Base-by-base conservation (phyloP, 2,797 vertebrate genomes). In the Galaxias olidus region DNA sequence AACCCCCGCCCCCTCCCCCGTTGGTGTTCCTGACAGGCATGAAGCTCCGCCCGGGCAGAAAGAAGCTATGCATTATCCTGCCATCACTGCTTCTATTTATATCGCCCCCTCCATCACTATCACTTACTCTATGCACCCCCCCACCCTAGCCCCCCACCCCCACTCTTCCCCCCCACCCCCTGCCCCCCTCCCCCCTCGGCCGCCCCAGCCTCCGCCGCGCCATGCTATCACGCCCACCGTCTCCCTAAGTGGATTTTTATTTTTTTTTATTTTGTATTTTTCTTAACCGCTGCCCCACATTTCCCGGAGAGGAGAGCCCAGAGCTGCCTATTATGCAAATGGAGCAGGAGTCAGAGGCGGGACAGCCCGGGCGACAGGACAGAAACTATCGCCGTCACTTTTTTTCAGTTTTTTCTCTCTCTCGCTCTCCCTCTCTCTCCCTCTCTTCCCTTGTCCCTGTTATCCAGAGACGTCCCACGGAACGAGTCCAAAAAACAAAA, bases 81-180 rank as follows among this genome's bases (percentile, higher is more conserved):
- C 88, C 92, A 92, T 90, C 90, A 87, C 88, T 76, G 83, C 73
- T 83, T 88, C 92, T 93, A 93, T 93, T 92, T 93, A 91, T 93
- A 93, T 91, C 86, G 84, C 11, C 82, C 86, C 91, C 90, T 93
- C 91, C 91, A 93, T 93, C 92, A 92, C 91, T 89, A 90, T 91
- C 90, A 91, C 90, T 91, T 92, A 90, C 85, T 88, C 87, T 89
- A 86, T 87, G 87, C 87, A 1, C 75, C 79, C 79, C 86, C 84
- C 53, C 40, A 30, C 75, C 71, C 79, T 79, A 76, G 77, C 77
- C 81, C 82, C 74, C 53, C 60, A 79, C 73, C 43, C 52, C 10
- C 14, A 9, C 60, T 1, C 20, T 41, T 45, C 53, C 46, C 18
- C 53, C 10, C 58, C n/a, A 41, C 71, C 73, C 72, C 76, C 75